phyloP scores from a whole-genome alignment of 1,140 invertebrate genomes.

The Diabrotica undecimpunctata region DNA sequence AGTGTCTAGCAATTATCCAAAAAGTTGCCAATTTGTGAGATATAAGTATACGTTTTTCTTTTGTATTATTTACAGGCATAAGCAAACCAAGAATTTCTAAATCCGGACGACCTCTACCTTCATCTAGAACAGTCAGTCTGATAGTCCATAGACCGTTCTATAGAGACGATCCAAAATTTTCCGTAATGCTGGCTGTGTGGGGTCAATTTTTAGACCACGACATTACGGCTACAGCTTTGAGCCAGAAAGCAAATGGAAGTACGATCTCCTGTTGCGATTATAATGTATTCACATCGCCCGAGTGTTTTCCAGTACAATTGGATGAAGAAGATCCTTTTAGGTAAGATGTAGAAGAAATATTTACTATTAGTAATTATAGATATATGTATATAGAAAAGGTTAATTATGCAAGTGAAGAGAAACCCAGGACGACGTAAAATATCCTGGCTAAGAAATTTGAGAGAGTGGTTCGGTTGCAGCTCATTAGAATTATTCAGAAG shows the following conservation, averaged over 20 bases:
- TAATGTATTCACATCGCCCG: slow-evolving; percentile 58
- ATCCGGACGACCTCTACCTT: slow-evolving; percentile 59
- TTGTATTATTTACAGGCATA: slow-evolving; percentile 52
- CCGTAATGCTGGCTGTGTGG: slow-evolving; percentile 82
- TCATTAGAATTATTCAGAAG: too few relatives aligned
- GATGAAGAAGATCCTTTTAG: slow-evolving; percentile 66
- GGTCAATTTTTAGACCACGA: slow-evolving; percentile 97
- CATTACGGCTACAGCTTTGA: slow-evolving; percentile 78
- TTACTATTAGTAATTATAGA: too few relatives aligned
- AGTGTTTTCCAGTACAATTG: slow-evolving; percentile 75
- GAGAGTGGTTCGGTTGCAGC: too few relatives aligned
- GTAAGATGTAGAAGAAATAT: neutral
- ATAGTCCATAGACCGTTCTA: slow-evolving; percentile 68
- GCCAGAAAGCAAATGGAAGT: slow-evolving; percentile 59
- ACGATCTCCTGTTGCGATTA: slow-evolving; percentile 62
- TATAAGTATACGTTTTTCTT: too few relatives aligned
- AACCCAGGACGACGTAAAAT: too few relatives aligned
- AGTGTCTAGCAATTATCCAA: too few relatives aligned
- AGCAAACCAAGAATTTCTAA: slow-evolving; percentile 60
- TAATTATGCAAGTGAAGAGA: too few relatives aligned
- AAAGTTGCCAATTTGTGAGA: too few relatives aligned
- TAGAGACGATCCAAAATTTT: slow-evolving; percentile 67
- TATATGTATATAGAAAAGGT: too few relatives aligned
- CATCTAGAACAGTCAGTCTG: slow-evolving; percentile 69
- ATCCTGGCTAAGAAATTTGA: too few relatives aligned